Evolutionary conservation across 1,140 invertebrate genomes (phyloP), one percentile per base, ranked within the genome.

Genomic region (Papilio glaucus): DNA sequence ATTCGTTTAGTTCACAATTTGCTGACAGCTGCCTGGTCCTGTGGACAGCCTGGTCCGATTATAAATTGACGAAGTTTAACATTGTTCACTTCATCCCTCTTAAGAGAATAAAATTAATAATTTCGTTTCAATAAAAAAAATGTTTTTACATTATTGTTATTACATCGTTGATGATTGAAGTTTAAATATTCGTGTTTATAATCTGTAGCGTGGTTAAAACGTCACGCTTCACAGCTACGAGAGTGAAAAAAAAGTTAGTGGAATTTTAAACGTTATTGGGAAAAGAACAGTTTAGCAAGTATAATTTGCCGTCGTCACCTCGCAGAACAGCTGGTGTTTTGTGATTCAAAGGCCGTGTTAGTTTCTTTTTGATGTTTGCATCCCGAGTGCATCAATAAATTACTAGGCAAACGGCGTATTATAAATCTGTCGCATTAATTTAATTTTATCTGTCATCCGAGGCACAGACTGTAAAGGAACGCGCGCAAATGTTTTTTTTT

Each of bases 351-450:
- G 24, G 3, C 39, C 10, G 37, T 33, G 26, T 38, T 65, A 57
- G 37, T 65, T 53, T 53, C 39, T 41, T 68, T 68, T 68, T 68
- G 65, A 68, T 68, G 65, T 68, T 68, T 68, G 41, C 41, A 45
- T 68, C 33, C 15, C 61, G 62, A n/a, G 62, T 68, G 65, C 65
- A 45, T 45, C 39, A 21, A 68, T 45, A 45, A 68, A 68, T 68
- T 15, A 45, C 10, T 68, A 45, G 65, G 65, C 41, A 42, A 68
- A 42, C 38, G 41, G 18, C 13, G 38, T 68, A 68, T 68, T 68
- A 68, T 65, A 65, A 65, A 65, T 65, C 62, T 65, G 62, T 65
- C 62, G 37, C 62, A 65, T 38, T 65, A 65, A 65, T 65, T 65
- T 65, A 38, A 41, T 65, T 65, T 62, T 62, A 62, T 65, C 62